Evolutionary conservation across 2,888 invertebrate genomes (phyloP).

Genomic region (Mechanitis mazaeus): DNA sequence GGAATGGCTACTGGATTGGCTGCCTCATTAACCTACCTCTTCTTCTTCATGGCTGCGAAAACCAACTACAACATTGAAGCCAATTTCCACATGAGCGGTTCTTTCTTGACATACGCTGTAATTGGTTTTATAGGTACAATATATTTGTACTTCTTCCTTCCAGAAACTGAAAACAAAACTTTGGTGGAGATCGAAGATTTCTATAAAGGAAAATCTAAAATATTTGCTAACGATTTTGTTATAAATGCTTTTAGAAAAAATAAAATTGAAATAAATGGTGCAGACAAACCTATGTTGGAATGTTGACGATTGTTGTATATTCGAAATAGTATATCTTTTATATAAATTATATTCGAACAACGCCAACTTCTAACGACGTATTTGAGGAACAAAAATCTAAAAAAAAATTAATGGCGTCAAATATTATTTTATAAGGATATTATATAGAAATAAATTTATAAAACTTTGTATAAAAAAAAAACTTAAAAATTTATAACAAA

Average conservation of each 20-base stretch:
- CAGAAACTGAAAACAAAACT: slow-evolving; percentile 74
- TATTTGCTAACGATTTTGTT: slow-evolving; percentile 64
- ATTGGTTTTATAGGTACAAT: slow-evolving; percentile 65
- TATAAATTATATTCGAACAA: not conserved
- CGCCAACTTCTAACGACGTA: no score
- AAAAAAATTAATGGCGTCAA: no score
- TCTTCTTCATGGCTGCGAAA: slow-evolving; percentile 71
- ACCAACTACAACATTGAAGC: slow-evolving; percentile 73
- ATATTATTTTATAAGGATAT: no score
- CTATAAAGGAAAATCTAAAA: slow-evolving; percentile 57
- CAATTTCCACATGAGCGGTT: slow-evolving; percentile 64
- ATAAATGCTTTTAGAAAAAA: slow-evolving; percentile 62
- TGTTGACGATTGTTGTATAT: slow-evolving; percentile 29
- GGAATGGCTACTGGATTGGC: slow-evolving; percentile 71
- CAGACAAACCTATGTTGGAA: slow-evolving; percentile 59
- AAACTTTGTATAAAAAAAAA: no score
- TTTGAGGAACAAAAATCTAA: no score
- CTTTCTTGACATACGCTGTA: slow-evolving; percentile 65
- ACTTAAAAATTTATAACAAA: no score
- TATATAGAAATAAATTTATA: no score
- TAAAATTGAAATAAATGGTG: slow-evolving; percentile 38
- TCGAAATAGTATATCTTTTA: not conserved
- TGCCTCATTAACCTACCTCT: slow-evolving; percentile 68
- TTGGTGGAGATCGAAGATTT: slow-evolving; percentile 72
- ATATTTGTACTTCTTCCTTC: slow-evolving; percentile 71